Evolutionary conservation across 2,113 vertebrate species (phyloP).

Genomic region (Lasiurus cinereus): DNA sequence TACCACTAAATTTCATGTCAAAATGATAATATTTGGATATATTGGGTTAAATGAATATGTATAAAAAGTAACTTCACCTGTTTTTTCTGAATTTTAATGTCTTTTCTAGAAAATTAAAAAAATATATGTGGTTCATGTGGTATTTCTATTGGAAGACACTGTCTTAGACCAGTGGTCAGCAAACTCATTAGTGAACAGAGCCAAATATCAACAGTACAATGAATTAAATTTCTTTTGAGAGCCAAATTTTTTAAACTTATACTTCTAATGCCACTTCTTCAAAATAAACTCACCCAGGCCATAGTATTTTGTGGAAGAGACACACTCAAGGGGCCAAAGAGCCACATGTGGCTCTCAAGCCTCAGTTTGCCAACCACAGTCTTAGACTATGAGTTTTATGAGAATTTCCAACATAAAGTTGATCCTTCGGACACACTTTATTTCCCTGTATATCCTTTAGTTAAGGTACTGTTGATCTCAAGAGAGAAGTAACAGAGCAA

Average conservation of each 20-base stretch:
- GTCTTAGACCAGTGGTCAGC: background rate
- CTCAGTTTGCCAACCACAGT: too few species aligned
- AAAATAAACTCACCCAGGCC: too few species aligned
- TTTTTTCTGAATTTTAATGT: background rate
- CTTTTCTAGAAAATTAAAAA: constrained; percentile 42
- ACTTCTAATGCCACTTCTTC: too few species aligned
- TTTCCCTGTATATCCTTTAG: background rate
- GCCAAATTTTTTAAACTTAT: too few species aligned
- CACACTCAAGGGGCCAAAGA: too few species aligned
- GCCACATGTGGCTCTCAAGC: too few species aligned
- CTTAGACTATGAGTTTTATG: constrained; percentile 5
- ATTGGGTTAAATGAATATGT: background rate
- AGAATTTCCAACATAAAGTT: background rate
- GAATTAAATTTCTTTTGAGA: too few species aligned
- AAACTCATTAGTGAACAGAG: too few species aligned
- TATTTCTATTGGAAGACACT: background rate
- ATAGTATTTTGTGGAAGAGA: too few species aligned
- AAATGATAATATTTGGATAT: background rate
- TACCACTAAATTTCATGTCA: background rate
- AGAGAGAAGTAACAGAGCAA: background rate
- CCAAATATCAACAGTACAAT: too few species aligned
- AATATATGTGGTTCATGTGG: background rate
- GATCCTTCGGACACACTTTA: background rate
- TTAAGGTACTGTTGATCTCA: background rate
- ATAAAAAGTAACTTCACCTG: background rate